Evolutionary conservation across 2,888 invertebrate species (phyloP).

Genomic region (Timema cristinae): DNA sequence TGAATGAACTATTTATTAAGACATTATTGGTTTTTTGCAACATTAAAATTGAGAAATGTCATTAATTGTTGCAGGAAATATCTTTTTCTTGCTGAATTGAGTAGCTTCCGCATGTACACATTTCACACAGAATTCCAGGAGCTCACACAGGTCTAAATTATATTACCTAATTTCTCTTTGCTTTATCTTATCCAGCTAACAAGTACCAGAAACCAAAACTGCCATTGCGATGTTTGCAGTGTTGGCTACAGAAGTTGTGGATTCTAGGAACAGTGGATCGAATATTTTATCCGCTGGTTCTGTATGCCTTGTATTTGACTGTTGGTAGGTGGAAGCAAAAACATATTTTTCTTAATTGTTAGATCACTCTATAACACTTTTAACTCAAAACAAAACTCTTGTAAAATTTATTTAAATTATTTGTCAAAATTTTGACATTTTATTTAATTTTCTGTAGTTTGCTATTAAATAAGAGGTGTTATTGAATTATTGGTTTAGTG

Average conservation of each 20-base stretch:
- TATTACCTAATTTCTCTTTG: too few species aligned
- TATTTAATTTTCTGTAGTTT: background rate
- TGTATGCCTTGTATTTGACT: slow-evolving; percentile 68
- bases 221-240: slow-evolving; percentile 43
- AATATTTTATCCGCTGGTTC: slow-evolving; percentile 67
- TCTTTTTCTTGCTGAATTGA: too few species aligned
- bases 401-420: background rate
- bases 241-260: slow-evolving; percentile 63
- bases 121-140: too few species aligned
- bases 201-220: slow-evolving; percentile 46
- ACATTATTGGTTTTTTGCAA: too few species aligned
- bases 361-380: background rate
- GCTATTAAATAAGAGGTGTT: background rate
- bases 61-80: too few species aligned
- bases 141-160: too few species aligned
- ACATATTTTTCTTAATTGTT: background rate
- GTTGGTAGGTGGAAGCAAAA: slow-evolving; percentile 49
- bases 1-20: too few species aligned
- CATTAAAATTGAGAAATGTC: too few species aligned
- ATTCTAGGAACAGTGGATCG: slow-evolving; percentile 68
- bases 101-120: too few species aligned
- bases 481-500: background rate
- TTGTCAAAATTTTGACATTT: background rate
- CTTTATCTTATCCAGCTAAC: slow-evolving; percentile 39
- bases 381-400: background rate